phyloP scores from a whole-genome alignment of 2,113 vertebrate genomes.

The Ictalurus punctatus region DNA sequence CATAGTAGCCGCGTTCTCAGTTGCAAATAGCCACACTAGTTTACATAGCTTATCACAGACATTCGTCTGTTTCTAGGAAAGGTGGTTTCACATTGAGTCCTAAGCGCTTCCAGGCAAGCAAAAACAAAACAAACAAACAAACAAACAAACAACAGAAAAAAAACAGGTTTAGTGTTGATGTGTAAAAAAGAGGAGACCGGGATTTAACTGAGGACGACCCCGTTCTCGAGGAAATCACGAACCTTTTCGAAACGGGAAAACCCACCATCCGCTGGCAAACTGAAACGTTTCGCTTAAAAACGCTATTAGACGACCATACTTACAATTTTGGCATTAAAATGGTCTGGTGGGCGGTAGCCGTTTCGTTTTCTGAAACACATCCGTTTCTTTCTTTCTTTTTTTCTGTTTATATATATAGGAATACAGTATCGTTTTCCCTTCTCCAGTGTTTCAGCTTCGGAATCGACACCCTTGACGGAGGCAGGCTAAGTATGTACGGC shows the following conservation, averaged over 20 bases:
- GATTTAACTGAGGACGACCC: constrained; percentile 47
- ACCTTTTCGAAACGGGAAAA: constrained; percentile 64
- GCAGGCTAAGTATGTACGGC: constrained; percentile 65
- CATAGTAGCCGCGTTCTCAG: constrained; percentile 28
- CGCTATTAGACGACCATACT: constrained; percentile 63
- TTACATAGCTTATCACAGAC: constrained; percentile 35
- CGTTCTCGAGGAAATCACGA: constrained; percentile 60
- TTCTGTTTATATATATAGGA: constrained; percentile 48
- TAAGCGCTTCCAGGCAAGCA: constrained; percentile 21
- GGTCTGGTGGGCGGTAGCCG: constrained; percentile 73
- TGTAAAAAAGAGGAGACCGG: constrained; percentile 23
- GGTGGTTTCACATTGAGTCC: constrained; percentile 27
- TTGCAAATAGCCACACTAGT: constrained; percentile 41
- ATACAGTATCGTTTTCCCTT: constrained; percentile 51
- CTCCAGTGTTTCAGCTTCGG: constrained; percentile 63
- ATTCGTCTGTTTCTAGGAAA: constrained; percentile 52
- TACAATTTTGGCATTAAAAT: constrained; percentile 77
- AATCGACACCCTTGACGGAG: constrained; percentile 74
- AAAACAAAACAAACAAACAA: background rate
- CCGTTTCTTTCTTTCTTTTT: constrained; percentile 66
- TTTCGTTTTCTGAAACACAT: constrained; percentile 78
- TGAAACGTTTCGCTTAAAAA: constrained; percentile 40
- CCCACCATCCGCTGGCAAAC: constrained; percentile 60
- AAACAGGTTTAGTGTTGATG: constrained; percentile 8
- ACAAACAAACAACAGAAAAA: background rate